phyloP scores from a whole-genome alignment of 2,113 vertebrate genomes.

The Oreocharis arfaki region DNA sequence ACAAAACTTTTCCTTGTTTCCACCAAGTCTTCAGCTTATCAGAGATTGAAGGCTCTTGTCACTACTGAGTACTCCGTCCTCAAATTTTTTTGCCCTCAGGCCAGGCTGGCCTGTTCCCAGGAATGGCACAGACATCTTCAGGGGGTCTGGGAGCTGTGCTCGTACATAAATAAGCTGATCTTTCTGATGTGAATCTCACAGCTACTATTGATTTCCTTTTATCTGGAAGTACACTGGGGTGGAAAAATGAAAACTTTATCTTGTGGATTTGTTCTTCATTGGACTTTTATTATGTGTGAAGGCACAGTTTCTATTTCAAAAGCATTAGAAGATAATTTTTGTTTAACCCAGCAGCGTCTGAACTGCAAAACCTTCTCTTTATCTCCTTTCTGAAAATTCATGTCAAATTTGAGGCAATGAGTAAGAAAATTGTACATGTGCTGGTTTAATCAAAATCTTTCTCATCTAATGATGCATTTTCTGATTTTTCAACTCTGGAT shows the following conservation, averaged over 20 bases:
- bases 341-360: not conserved
- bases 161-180: not conserved
- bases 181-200: not conserved
- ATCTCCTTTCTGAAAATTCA: not conserved
- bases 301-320: not conserved
- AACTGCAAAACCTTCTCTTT: not conserved
- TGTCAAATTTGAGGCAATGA: not conserved
- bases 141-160: not conserved
- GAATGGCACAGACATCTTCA: not conserved
- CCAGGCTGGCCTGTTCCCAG: not conserved
- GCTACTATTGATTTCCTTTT: not conserved
- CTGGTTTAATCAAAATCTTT: not conserved
- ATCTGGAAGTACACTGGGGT: not conserved
- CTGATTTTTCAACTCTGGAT: not conserved
- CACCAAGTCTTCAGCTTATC: not conserved
- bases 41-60: not conserved
- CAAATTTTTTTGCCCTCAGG: not conserved
- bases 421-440: not conserved
- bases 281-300: not conserved
- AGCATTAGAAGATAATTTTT: not conserved
- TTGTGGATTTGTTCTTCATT: not conserved
- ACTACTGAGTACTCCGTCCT: not conserved
- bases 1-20: not conserved
- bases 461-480: not conserved
- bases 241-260: not conserved